phyloP scores from a whole-genome alignment of 2,797 vertebrate species.

The Etheostoma nigrum region DNA sequence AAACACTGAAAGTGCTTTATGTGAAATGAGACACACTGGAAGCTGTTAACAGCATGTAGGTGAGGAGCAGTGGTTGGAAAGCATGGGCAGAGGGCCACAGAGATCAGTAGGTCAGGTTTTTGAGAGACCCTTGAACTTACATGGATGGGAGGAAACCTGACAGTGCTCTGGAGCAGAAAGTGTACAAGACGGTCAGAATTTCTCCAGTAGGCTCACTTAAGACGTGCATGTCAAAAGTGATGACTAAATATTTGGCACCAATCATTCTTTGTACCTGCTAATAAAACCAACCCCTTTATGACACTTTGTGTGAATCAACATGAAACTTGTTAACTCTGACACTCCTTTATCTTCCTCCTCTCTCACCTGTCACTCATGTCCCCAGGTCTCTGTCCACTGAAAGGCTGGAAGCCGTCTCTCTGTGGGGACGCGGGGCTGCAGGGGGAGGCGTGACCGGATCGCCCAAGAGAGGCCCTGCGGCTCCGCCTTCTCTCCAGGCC shows the following conservation, averaged over 20 bases:
- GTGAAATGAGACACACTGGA: constrained; percentile 42
- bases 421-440: constrained; percentile 81
- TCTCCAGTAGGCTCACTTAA: constrained; percentile 1
- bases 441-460: constrained; percentile 85
- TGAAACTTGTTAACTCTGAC: not conserved
- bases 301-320: not conserved
- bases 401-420: constrained; percentile 75
- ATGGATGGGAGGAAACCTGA: constrained; percentile 77
- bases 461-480: constrained; percentile 90
- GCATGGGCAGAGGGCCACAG: constrained; percentile 8
- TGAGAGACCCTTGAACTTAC: constrained; percentile 72
- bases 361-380: constrained; percentile 91
- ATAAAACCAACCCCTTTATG: not conserved
- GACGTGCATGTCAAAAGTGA: not conserved
- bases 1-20: constrained; percentile 38
- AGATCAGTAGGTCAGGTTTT: constrained; percentile 33
- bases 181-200: constrained; percentile 49
- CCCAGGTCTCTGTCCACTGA: constrained; percentile 76
- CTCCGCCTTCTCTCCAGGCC: constrained; percentile 92
- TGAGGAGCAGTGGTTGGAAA: constrained; percentile 40
- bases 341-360: not conserved
- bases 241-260: not conserved
- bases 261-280: not conserved
- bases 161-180: constrained; percentile 74
- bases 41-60: constrained; percentile 50